Conservation (phyloP, 2,113 vertebrate species). For the Cariama cristata region DNA sequence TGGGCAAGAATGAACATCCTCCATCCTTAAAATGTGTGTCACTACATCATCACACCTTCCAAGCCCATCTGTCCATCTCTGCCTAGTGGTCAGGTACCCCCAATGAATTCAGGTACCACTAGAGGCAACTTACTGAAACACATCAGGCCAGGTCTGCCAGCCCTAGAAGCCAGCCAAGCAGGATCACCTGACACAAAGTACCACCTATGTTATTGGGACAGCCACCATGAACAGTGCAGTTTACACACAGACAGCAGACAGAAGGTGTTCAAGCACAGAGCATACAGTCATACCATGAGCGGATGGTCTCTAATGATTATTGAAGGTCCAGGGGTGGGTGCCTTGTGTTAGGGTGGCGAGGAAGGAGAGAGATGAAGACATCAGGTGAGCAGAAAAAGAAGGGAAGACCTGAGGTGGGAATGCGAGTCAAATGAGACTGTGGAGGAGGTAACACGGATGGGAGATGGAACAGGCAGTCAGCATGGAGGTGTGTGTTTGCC, state of each 20-base stretch:
- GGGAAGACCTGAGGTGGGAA: slow-evolving; percentile 16
- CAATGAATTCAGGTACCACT: not conserved
- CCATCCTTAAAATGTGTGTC: not conserved
- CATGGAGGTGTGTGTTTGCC: not conserved
- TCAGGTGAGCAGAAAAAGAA: not conserved
- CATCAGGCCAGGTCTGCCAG: not conserved
- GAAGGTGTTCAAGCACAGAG: not conserved
- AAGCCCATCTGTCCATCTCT: not conserved
- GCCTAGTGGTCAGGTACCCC: not conserved
- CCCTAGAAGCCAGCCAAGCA: not conserved
- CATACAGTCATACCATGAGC: not conserved
- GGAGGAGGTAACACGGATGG: slow-evolving; percentile 10
- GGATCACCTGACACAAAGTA: not conserved
- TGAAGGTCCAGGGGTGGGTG: not conserved
- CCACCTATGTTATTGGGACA: not conserved
- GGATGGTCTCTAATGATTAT: not conserved
- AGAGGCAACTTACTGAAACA: not conserved
- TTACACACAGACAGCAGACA: not conserved
- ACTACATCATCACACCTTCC: not conserved
- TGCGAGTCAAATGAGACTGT: slow-evolving; percentile 22
- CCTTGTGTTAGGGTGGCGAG: not conserved
- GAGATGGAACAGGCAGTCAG: not conserved
- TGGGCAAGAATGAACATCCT: not conserved
- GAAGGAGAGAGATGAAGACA: not conserved
- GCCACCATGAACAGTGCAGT: accelerated